A percentile compares a stretch with the other conserved stretches of the same genome.
Conservation (phyloP, 2,113 vertebrate genomes). For the Cricetomys ansorgei region DNA sequence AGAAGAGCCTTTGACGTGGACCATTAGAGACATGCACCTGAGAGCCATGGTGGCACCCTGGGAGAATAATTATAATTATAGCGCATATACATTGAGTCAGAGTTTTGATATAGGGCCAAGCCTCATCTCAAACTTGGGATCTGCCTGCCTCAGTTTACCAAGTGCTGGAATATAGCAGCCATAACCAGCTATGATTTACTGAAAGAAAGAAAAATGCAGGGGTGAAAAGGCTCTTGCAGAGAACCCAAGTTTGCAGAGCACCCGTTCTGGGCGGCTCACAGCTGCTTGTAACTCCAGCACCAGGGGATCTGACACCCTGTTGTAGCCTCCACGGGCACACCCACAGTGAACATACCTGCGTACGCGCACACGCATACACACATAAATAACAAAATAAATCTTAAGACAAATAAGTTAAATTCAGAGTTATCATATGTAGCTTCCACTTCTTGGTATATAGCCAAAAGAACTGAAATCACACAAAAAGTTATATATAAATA, state of each 20-base stretch:
- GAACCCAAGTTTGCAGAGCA: background rate
- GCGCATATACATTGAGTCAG: background rate
- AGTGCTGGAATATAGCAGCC: background rate
- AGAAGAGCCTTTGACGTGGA: background rate
- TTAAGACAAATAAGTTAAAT: background rate
- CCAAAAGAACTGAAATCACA: constrained; percentile 11
- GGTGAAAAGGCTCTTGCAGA: background rate
- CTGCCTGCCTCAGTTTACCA: background rate
- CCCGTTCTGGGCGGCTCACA: background rate
- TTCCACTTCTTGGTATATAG: background rate
- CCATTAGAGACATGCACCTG: background rate
- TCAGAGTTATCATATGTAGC: background rate
- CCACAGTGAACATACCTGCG: background rate
- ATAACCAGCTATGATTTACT: background rate
- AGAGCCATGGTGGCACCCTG: background rate
- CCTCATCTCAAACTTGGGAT: background rate
- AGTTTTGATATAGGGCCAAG: background rate
- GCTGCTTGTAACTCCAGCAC: background rate
- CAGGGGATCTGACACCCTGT: background rate
- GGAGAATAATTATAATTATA: background rate
- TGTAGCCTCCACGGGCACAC: background rate
- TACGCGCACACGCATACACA: background rate
- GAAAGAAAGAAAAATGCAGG: background rate
- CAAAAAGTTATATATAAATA: background rate
- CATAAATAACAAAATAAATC: background rate